Conservation (phyloP, 1,140 invertebrate genomes). For the Sesamia nonagrioides region DNA sequence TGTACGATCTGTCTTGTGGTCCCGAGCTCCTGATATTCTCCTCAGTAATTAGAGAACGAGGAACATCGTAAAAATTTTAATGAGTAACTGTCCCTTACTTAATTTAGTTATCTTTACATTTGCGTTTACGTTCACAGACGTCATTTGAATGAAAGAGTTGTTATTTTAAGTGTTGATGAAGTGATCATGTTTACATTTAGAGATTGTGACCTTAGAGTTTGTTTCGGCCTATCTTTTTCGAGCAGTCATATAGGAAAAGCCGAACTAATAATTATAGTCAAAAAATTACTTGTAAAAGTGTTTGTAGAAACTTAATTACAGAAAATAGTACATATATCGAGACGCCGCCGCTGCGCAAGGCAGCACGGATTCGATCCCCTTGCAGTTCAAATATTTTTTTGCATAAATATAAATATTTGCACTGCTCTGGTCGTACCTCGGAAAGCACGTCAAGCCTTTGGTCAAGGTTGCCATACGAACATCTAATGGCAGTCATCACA, state of each 20-base stretch:
- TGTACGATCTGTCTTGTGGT: background rate
- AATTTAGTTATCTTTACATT: constrained; percentile 18
- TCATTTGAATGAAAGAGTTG: background rate
- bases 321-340: too few species aligned
- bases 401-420: too few species aligned
- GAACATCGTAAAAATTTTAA: constrained; percentile 25
- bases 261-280: background rate
- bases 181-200: background rate
- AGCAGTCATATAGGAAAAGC: background rate
- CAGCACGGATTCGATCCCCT: too few species aligned
- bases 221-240: background rate
- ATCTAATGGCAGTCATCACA: too few species aligned
- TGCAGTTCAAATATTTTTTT: too few species aligned
- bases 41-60: constrained; percentile 17
- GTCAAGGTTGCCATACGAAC: too few species aligned
- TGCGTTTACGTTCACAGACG: background rate
- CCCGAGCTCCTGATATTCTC: background rate
- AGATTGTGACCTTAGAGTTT: background rate
- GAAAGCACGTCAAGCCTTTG: too few species aligned
- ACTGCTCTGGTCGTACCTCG: too few species aligned
- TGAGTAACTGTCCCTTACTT: background rate
- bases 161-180: background rate
- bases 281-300: too few species aligned
- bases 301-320: too few species aligned
- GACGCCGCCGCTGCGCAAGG: too few species aligned